Conservation (phyloP, 2,888 invertebrate species). For the Mesorhabditis belari region DNA sequence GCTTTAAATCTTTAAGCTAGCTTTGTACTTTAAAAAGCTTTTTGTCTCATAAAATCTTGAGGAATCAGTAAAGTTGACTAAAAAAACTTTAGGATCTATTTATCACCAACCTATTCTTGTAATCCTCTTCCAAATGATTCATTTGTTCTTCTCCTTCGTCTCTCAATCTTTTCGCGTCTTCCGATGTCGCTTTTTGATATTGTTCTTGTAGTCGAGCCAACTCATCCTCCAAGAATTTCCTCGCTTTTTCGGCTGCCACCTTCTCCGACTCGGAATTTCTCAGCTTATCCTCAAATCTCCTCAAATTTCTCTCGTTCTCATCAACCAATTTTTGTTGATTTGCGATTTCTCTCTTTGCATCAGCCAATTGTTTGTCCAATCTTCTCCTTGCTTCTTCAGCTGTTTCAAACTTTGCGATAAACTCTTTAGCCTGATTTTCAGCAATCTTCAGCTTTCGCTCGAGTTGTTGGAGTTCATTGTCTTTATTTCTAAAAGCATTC, state of each 20-base stretch:
- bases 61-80: too few species aligned
- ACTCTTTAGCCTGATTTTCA: conserved; percentile 38
- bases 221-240: conserved; percentile 48
- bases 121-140: conserved; percentile 44
- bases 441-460: conserved; percentile 45
- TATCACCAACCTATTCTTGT: conserved; percentile 45
- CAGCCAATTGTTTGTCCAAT: conserved; percentile 45
- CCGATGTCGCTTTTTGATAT: conserved; percentile 26
- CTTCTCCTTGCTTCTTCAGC: conserved; percentile 45
- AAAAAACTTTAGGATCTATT: conserved; percentile 5
- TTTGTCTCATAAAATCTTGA: too few species aligned
- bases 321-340: conserved; percentile 41
- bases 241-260: conserved; percentile 43
- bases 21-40: too few species aligned
- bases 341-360: conserved; percentile 37
- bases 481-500: conserved; percentile 44
- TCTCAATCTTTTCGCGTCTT: conserved; percentile 41
- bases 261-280: conserved; percentile 40
- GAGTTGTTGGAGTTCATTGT: conserved; percentile 49
- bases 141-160: conserved; percentile 49
- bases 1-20: too few species aligned
- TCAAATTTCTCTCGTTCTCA: conserved; percentile 40
- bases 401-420: conserved; percentile 41
- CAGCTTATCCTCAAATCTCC: conserved; percentile 47
- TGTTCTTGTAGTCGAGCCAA: conserved; percentile 39